phyloP scores from a whole-genome alignment of 2,797 vertebrate species.

The Alauda arvensis region DNA sequence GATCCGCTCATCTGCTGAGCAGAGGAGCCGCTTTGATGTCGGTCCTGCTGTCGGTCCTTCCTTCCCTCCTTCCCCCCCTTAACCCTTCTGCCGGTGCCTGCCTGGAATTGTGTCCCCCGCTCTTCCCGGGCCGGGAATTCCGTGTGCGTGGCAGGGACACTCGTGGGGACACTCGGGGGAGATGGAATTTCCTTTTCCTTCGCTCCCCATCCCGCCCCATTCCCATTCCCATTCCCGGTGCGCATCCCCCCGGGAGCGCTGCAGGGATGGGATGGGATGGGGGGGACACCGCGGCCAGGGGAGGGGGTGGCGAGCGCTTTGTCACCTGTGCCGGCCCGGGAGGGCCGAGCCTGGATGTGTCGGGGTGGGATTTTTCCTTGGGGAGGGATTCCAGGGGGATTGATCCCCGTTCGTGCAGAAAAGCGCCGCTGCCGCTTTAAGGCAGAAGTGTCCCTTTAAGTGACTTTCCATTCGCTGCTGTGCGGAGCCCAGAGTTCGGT shows the following conservation, averaged over 20 bases:
- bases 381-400: not conserved
- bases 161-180: not conserved
- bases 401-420: not conserved
- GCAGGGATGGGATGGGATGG: not conserved
- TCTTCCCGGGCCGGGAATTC: not conserved
- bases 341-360: not conserved
- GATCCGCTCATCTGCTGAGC: constrained; percentile 76
- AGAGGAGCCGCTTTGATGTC: constrained; percentile 79
- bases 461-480: constrained; percentile 86
- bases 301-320: not conserved
- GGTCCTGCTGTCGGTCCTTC: constrained; percentile 51
- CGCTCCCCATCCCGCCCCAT: not conserved
- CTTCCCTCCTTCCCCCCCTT: not conserved
- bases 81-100: not conserved
- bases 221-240: not conserved
- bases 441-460: constrained; percentile 71
- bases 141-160: not conserved
- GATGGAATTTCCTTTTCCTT: not conserved
- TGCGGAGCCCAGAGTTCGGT: constrained; percentile 83
- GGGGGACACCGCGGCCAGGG: not conserved
- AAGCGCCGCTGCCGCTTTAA: constrained; percentile 56
- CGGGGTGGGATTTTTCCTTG: not conserved
- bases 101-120: not conserved
- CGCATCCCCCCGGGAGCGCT: not conserved
- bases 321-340: not conserved